These are phyloP conservation scores for Rhinolophus ferrumequinum DNA, from an alignment of 2,113 vertebrate genomes.

Conservation along the genomic window DNA sequence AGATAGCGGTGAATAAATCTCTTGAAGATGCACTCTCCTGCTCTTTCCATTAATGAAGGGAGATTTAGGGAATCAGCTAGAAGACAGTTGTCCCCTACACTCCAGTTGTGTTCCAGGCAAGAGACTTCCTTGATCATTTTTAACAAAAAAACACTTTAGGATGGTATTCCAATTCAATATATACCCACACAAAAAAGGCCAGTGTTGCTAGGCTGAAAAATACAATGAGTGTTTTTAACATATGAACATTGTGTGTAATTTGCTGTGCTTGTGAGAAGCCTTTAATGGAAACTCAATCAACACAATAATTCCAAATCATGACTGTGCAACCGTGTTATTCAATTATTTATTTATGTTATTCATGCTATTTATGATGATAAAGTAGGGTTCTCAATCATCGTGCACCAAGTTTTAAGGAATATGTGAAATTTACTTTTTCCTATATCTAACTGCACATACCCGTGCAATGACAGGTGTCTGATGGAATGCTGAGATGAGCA, in stretches of 20 bases:
- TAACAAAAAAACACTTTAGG: background rate
- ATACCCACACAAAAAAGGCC: background rate
- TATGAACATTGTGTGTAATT: conserved; percentile 25
- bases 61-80: background rate
- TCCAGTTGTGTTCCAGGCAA: background rate
- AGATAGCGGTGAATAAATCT: background rate
- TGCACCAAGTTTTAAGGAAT: background rate
- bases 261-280: background rate
- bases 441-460: background rate
- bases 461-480: background rate
- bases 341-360: too few relatives aligned
- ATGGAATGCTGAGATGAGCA: background rate
- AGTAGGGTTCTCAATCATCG: background rate
- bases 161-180: background rate
- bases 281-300: conserved; percentile 28
- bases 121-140: background rate
- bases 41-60: background rate
- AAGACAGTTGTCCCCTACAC: background rate
- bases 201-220: conserved; percentile 12
- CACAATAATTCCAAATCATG: conserved; percentile 43
- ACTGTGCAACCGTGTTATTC: background rate
- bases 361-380: too few relatives aligned
- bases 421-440: background rate
- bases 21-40: background rate
- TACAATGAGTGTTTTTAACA: conserved; percentile 11